Evolutionary conservation across 2,888 invertebrate species (phyloP).

Genomic region (Lagria hirta): DNA sequence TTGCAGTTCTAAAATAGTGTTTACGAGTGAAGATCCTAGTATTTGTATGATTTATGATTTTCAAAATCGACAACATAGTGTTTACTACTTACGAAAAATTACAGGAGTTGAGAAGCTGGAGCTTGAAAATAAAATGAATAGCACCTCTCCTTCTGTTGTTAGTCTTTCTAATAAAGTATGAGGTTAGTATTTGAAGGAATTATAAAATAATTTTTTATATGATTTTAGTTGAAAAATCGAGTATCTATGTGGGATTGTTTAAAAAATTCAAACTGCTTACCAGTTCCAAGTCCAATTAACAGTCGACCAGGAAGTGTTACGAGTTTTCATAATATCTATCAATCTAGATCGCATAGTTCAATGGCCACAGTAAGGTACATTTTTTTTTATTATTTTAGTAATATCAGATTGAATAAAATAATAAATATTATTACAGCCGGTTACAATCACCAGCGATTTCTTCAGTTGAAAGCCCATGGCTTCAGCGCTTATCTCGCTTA

Average conservation of each 20-base stretch:
- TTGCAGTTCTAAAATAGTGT: conserved; percentile 67
- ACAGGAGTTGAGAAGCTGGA: conserved; percentile 65
- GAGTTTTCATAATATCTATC: conserved; percentile 34
- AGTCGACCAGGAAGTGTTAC: conserved; percentile 38
- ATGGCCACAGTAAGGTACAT: conserved; percentile 57
- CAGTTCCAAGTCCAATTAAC: conserved; percentile 42
- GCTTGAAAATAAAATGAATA: conserved; percentile 39
- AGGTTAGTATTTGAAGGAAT: too few species aligned
- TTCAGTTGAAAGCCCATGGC: conserved; percentile 44
- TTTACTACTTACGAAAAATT: conserved; percentile 79
- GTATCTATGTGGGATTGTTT: conserved; percentile 47
- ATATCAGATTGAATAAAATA: not conserved
- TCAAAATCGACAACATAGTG: conserved; percentile 74
- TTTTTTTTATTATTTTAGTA: conserved; percentile 23
- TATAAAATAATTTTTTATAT: not conserved
- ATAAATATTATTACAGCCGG: conserved; percentile 51
- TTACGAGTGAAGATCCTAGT: conserved; percentile 75
- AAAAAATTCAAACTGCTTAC: conserved; percentile 35
- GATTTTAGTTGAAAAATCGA: conserved; percentile 44
- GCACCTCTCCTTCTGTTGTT: conserved; percentile 19
- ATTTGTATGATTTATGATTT: conserved; percentile 80
- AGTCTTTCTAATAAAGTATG: conserved; percentile 13
- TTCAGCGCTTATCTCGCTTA: conserved; percentile 40
- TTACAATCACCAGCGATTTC: conserved; percentile 55
- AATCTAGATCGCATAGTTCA: conserved; percentile 57